Evolutionary conservation across 2,888 invertebrate species (phyloP).

Genomic region (Xylocampa areola): DNA sequence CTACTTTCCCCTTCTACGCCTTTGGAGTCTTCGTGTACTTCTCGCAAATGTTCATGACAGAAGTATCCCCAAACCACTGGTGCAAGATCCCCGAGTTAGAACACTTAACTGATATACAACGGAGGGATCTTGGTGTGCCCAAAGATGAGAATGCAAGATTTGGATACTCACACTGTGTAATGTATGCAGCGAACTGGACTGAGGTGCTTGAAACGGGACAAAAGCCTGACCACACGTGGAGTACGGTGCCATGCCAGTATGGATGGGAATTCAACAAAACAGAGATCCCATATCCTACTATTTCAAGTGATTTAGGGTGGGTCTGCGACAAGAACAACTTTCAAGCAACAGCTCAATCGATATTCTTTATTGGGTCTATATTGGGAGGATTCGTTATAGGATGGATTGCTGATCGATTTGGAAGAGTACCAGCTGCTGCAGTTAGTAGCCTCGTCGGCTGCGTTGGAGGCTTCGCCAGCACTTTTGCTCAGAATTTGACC

Average conservation of each 20-base stretch:
- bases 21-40: constrained; percentile 69
- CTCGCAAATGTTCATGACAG: constrained; percentile 70
- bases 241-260: constrained; percentile 66
- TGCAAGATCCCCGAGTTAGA: constrained; percentile 69
- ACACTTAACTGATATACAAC: constrained; percentile 66
- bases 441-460: constrained; percentile 70
- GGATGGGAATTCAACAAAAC: constrained; percentile 78
- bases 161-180: constrained; percentile 72
- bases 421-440: constrained; percentile 72
- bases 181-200: constrained; percentile 74
- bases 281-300: constrained; percentile 77
- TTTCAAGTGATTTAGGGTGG: constrained; percentile 76
- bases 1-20: constrained; percentile 68
- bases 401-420: constrained; percentile 74
- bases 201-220: constrained; percentile 63
- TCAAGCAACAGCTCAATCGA: constrained; percentile 76
- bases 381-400: constrained; percentile 73
- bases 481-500: constrained; percentile 66
- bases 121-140: constrained; percentile 67
- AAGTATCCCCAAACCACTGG: constrained; percentile 71
- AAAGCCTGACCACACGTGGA: constrained; percentile 67
- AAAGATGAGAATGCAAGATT: constrained; percentile 61
- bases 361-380: constrained; percentile 75
- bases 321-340: constrained; percentile 76
- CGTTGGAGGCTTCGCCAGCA: constrained; percentile 69